Evolutionary conservation across 2,888 invertebrate genomes (phyloP), one percentile per base, ranked within the genome.

Genomic region (Chouioia cunea): DNA sequence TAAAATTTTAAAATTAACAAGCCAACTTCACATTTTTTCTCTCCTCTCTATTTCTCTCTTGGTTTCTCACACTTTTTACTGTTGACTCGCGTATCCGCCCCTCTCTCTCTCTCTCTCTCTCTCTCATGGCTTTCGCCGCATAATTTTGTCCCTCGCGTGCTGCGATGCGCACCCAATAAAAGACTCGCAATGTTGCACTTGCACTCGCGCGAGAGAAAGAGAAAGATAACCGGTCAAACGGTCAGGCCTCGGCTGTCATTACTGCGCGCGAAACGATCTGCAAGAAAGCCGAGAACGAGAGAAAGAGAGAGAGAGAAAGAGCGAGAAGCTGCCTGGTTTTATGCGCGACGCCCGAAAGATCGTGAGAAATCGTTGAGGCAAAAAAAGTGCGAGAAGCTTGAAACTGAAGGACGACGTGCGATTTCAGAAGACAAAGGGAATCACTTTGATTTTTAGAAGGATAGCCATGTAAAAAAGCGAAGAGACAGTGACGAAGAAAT

Each of bases 111-210:
- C 44, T 23, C 56, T 27, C 27, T 27, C 27, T 36, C 23, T 44
- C 59, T 70, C 74, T 81, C 81, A 80, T 79, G 80, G 81, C 81
- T 81, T 81, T 77, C 79, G 76, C 80, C 77, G 74, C 74, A 80
- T 79, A 77, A 79, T 79, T 79, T 77, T 68, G 76, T 74, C 71
- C 72, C 75, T 67, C 68, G 56, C 71, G 67, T 63, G 69, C 60
- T 68, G 23, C 46, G 58, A 54, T 52, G 48, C n/a, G n/a, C 48
- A 10, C 62, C 64, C 73, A 66, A 70, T 66, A 73, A 73, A 70
- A 69, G 54, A 23, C 15, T 23, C n/a, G 15, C 56, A 2, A 20
- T 52, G 52, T 14, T 14, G 20, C 36, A 36, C 36, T 36, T 36
- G 20, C 6, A 22, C 52, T 14, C 4, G n/a, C n/a, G n/a, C 18